Percentiles rank a stretch among this genome's conserved stretches.
Evolutionary conservation across 2,113 vertebrate species (phyloP).

Genomic region (Macquaria ambigua): DNA sequence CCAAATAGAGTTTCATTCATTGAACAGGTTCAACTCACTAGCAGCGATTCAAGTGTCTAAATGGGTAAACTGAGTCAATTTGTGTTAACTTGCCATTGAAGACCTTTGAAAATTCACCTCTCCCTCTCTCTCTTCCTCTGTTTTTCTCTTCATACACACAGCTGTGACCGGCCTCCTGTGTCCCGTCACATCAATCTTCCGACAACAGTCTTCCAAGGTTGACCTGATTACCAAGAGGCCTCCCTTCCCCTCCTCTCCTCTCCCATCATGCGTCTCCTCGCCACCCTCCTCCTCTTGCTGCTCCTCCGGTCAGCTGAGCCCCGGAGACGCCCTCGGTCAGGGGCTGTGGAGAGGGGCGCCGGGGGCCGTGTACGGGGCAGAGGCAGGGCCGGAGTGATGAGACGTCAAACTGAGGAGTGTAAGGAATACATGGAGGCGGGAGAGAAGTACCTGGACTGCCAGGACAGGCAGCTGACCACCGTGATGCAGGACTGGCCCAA

Average conservation of each 20-base stretch:
- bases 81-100: background rate
- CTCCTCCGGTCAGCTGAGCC: slow-evolving; percentile 85
- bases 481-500: slow-evolving; percentile 90
- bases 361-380: slow-evolving; percentile 70
- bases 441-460: slow-evolving; percentile 95
- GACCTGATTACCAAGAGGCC: slow-evolving; percentile 69
- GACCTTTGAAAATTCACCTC: slow-evolving; percentile 8
- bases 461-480: slow-evolving; percentile 89
- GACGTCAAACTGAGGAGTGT: slow-evolving; percentile 88
- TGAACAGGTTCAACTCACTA: too few relatives aligned
- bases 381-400: slow-evolving; percentile 79
- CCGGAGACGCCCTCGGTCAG: slow-evolving; percentile 73
- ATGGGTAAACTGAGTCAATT: background rate
- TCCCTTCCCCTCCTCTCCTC: slow-evolving; percentile 74
- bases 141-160: slow-evolving; percentile 68
- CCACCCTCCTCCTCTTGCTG: slow-evolving; percentile 85
- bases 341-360: slow-evolving; percentile 44
- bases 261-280: slow-evolving; percentile 88
- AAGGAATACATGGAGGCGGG: slow-evolving; percentile 89
- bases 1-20: background rate
- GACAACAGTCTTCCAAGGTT: slow-evolving; percentile 54
- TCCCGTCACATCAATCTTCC: slow-evolving; percentile 61
- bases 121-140: background rate
- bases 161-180: slow-evolving; percentile 77
- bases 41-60: background rate